Percentiles rank a stretch among this genome's conserved stretches.
Evolutionary conservation across 2,797 vertebrate genomes (phyloP).

Genomic region (Clarias platycephalus): DNA sequence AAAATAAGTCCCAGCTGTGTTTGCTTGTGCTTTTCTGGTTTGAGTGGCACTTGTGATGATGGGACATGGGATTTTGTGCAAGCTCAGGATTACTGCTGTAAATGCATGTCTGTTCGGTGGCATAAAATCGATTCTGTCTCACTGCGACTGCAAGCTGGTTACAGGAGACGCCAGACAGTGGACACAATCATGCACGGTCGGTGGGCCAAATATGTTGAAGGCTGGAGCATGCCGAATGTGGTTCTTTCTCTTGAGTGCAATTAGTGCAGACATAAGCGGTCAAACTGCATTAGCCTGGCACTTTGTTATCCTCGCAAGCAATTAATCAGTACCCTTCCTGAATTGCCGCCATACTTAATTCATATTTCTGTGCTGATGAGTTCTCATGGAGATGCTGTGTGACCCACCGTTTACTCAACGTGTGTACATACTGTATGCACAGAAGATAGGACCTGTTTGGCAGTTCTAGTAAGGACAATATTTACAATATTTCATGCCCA

Average conservation of each 20-base stretch:
- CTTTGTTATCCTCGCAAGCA: slow-evolving; percentile 60
- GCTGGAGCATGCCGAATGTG: slow-evolving; percentile 36
- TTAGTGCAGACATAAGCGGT: slow-evolving; percentile 55
- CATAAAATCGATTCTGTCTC: slow-evolving; percentile 46
- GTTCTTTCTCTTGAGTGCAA: slow-evolving; percentile 53
- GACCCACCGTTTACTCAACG: slow-evolving; percentile 15
- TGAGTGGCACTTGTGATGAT: slow-evolving; percentile 36
- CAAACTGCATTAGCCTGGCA: slow-evolving; percentile 59
- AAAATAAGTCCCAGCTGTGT: not conserved
- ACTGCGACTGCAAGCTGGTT: slow-evolving; percentile 19
- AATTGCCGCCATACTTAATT: slow-evolving; percentile 41
- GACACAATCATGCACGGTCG: slow-evolving; percentile 38
- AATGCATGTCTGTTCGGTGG: slow-evolving; percentile 29
- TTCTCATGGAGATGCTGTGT: slow-evolving; percentile 30
- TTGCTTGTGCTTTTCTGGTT: slow-evolving; percentile 27
- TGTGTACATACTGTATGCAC: slow-evolving; percentile 23
- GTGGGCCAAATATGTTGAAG: slow-evolving; percentile 47
- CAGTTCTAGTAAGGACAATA: not conserved
- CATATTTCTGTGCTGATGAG: slow-evolving; percentile 45
- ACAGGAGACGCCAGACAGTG: slow-evolving; percentile 28
- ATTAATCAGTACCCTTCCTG: slow-evolving; percentile 59
- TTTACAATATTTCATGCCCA: too few relatives aligned
- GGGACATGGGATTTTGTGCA: slow-evolving; percentile 18
- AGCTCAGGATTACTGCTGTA: slow-evolving; percentile 32
- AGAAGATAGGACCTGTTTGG: not conserved